Conservation (phyloP, 2,113 vertebrate species). For the Pan paniscus region DNA sequence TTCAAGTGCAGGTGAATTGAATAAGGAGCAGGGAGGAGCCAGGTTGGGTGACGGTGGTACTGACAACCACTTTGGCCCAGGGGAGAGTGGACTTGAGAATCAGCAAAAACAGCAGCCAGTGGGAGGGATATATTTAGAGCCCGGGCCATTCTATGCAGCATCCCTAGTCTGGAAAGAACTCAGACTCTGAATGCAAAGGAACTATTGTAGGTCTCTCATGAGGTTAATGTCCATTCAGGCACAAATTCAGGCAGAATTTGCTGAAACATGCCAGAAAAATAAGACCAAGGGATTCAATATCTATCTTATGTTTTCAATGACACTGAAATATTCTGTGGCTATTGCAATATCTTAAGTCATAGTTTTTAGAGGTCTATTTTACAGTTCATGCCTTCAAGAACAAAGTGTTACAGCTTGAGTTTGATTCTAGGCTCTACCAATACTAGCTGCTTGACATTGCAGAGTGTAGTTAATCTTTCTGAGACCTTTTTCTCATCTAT, state of each 20-base stretch:
- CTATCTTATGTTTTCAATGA: background rate
- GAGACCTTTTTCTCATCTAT: background rate
- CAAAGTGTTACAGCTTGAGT: background rate
- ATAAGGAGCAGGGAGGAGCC: background rate
- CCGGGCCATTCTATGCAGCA: background rate
- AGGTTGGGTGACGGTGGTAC: background rate
- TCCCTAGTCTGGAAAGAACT: background rate
- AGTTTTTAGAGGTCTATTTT: background rate
- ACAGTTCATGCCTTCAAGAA: background rate
- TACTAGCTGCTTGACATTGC: background rate
- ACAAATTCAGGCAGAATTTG: background rate
- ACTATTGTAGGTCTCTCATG: background rate
- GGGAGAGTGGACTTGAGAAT: background rate
- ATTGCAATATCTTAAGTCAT: background rate
- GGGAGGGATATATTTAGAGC: background rate
- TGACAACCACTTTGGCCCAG: background rate
- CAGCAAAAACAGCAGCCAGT: background rate
- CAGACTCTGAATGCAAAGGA: background rate
- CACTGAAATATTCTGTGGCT: background rate
- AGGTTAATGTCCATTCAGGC: background rate
- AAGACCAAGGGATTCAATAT: background rate
- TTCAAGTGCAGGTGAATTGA: background rate
- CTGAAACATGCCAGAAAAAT: background rate
- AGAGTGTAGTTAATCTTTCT: background rate
- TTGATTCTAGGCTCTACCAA: background rate